Conservation (phyloP, 37 sponge, comb jelly and placozoan genomes). For the Eunapius fragilis region DNA sequence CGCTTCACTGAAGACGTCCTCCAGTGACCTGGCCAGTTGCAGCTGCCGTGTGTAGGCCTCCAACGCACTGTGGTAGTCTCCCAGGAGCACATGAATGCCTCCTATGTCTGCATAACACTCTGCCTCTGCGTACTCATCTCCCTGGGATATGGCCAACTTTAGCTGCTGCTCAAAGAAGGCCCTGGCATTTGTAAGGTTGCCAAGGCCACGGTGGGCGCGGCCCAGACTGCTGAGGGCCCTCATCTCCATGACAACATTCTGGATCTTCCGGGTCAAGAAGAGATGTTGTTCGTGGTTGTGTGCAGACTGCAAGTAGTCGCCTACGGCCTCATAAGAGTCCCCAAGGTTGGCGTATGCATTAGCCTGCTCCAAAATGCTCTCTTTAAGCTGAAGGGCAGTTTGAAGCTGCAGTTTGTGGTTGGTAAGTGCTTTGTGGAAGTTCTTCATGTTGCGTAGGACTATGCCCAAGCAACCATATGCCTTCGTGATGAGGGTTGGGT, state of each 20-base stretch:
- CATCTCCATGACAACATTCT: conserved; percentile 57
- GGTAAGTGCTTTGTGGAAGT: conserved; percentile 69
- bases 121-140: conserved; percentile 75
- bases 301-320: conserved; percentile 67
- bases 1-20: conserved; percentile 72
- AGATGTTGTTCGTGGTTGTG: conserved; percentile 76
- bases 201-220: conserved; percentile 75
- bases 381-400: conserved; percentile 50
- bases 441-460: conserved; percentile 80
- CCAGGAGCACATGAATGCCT: conserved; percentile 70
- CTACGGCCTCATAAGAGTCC: conserved; percentile 81
- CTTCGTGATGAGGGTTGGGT: conserved; percentile 67
- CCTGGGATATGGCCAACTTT: conserved; percentile 51
- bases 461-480: conserved; percentile 86
- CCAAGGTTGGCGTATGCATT: conserved; percentile 88
- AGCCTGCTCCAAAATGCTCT: conserved; percentile 72
- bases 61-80: conserved; percentile 68
- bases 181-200: conserved; percentile 68
- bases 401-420: conserved; percentile 77
- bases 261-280: conserved; percentile 32
- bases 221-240: conserved; percentile 81
- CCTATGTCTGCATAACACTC: conserved; percentile 92
- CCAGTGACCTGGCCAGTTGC: conserved; percentile 53
- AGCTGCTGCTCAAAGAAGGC: conserved; percentile 71
- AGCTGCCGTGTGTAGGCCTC: conserved; percentile 77